Conservation (phyloP, 2,888 invertebrate species). For the Coleophora flavipennella region DNA sequence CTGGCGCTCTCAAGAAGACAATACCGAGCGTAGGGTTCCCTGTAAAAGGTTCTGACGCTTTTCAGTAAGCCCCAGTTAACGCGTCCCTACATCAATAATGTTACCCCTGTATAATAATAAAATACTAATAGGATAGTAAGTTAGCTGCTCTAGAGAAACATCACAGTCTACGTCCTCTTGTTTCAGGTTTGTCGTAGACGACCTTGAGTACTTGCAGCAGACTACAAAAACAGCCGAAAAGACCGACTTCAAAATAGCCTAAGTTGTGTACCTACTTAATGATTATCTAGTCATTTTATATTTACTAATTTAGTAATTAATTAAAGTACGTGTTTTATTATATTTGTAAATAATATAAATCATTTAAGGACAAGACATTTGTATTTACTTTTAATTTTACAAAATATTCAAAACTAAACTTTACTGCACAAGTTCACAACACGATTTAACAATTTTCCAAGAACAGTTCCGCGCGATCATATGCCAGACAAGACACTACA, state of each 20-base stretch:
- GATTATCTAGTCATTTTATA: conserved; percentile 3
- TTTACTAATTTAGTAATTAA: too few relatives aligned
- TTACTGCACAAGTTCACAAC: conserved; percentile 15
- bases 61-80: too few relatives aligned
- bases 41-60: too few relatives aligned
- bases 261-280: neutral
- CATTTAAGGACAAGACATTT: neutral
- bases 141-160: too few relatives aligned
- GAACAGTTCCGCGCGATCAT: conserved; percentile 8
- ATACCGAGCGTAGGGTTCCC: too few relatives aligned
- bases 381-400: neutral
- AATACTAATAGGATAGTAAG: too few relatives aligned
- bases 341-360: neutral
- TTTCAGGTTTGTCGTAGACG: conserved; percentile 79
- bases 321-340: neutral
- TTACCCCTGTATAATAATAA: too few relatives aligned
- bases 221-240: conserved; percentile 15
- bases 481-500: too few relatives aligned
- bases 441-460: conserved; percentile 25
- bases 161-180: conserved; percentile 3
- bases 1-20: too few relatives aligned
- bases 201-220: conserved; percentile 64
- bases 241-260: conserved; percentile 29
- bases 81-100: too few relatives aligned
- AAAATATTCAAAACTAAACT: conserved; percentile 9